phyloP scores from a whole-genome alignment of 2,113 vertebrate genomes.

The Bungarus multicinctus region DNA sequence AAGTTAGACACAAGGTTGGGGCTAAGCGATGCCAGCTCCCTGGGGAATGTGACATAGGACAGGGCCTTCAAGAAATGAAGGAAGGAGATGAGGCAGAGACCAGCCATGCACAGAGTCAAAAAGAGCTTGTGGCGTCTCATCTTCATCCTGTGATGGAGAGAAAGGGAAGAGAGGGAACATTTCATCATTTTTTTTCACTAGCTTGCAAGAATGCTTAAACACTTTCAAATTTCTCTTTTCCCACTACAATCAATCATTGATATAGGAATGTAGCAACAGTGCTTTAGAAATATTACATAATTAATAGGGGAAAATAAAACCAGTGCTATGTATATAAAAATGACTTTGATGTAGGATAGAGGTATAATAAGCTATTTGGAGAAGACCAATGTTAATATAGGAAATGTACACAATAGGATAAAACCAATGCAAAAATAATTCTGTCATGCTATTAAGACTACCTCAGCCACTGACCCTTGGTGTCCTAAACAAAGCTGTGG shows the following conservation, averaged over 20 bases:
- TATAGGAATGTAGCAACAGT: background rate
- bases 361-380: background rate
- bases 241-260: background rate
- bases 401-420: background rate
- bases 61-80: conserved; percentile 98
- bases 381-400: background rate
- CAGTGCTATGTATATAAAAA: background rate
- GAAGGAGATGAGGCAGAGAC: conserved; percentile 98
- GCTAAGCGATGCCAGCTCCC: conserved; percentile 92
- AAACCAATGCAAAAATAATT: background rate
- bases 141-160: conserved; percentile 86
- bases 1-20: conserved; percentile 96
- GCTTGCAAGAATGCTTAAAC: background rate
- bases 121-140: conserved; percentile 99
- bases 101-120: conserved; percentile 95
- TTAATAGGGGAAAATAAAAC: background rate
- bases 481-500: background rate
- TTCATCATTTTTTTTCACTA: background rate
- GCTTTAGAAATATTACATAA: background rate
- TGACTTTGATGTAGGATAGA: background rate
- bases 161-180: conserved; percentile 23
- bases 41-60: conserved; percentile 94
- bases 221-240: background rate
- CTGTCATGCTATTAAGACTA: background rate
- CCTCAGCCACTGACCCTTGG: background rate